Percentiles rank a stretch among this genome's conserved stretches.
Conservation (phyloP, 30 jellyfish, hydroid and myxozoan species). For the Aurelia coerulea region DNA sequence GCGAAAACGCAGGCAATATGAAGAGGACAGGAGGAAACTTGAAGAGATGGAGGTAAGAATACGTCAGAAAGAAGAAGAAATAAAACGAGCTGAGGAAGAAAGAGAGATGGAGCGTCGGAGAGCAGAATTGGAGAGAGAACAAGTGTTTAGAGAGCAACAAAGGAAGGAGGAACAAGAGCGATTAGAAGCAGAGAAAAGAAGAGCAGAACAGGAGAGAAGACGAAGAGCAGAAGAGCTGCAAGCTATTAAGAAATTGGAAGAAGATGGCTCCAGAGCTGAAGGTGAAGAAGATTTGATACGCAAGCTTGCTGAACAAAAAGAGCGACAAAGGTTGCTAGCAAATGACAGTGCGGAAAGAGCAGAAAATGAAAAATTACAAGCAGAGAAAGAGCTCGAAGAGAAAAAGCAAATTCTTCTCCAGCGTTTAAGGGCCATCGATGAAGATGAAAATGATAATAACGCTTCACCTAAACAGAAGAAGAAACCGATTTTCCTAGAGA, state of each 20-base stretch:
- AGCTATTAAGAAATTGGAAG: conserved; percentile 43
- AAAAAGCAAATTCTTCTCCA: conserved; percentile 81
- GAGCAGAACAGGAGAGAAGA: conserved; percentile 10
- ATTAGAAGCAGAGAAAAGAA: conserved; percentile 34
- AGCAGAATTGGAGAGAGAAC: conserved; percentile 41
- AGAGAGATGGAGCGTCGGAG: conserved; percentile 34
- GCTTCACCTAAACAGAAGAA: conserved; percentile 12
- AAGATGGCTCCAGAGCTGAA: conserved; percentile 11
- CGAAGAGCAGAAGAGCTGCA: conserved; percentile 34
- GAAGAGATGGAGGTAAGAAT: conserved; percentile 74
- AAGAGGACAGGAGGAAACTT: conserved; percentile 52
- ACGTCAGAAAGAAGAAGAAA: conserved; percentile 49
- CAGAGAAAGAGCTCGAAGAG: conserved; percentile 41
- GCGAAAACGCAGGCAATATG: conserved; percentile 55
- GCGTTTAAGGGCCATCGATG: conserved; percentile 84
- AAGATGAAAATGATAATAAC: conserved; percentile 23
- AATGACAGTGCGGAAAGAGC: conserved; percentile 21
- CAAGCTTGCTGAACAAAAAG: conserved; percentile 32
- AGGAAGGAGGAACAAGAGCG: conserved; percentile 32
- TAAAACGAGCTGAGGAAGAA: conserved; percentile 42
- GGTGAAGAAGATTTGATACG: background rate
- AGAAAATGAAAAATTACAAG: background rate
- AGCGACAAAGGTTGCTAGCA: background rate
- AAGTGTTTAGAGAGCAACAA: conserved; percentile 24
- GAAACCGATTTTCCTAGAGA: conserved; percentile 82